Percentiles rank a stretch among this genome's conserved stretches.
These are phyloP conservation scores for Drosophila orena DNA, from an alignment of 1,140 invertebrate species.

Conservation along the genomic window DNA sequence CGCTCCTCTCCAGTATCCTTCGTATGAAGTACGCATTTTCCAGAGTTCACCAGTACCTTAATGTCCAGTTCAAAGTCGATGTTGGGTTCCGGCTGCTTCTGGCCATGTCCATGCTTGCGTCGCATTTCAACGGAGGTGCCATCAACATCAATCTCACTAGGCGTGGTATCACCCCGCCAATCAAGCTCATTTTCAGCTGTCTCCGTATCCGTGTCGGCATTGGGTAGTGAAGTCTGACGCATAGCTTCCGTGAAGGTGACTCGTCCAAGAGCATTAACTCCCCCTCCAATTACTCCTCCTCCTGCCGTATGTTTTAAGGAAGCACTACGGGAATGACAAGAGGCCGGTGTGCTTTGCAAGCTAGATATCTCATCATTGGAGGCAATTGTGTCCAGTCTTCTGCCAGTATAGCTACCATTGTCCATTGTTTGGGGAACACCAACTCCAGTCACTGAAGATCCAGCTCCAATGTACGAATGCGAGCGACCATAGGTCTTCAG, in stretches of 20 bases:
- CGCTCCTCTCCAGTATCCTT: slow-evolving; percentile 93
- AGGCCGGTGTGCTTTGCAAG: slow-evolving; percentile 89
- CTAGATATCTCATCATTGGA: slow-evolving; percentile 86
- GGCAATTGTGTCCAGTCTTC: slow-evolving; percentile 77
- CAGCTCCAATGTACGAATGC: slow-evolving; percentile 75
- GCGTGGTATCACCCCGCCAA: slow-evolving; percentile 85
- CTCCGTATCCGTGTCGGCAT: slow-evolving; percentile 89
- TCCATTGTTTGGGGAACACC: slow-evolving; percentile 54
- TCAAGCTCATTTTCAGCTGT: slow-evolving; percentile 87
- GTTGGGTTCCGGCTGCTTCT: slow-evolving; percentile 92
- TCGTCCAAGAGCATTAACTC: slow-evolving; percentile 44
- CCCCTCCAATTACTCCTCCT: slow-evolving; percentile 10
- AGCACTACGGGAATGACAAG: slow-evolving; percentile 90
- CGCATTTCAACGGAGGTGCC: slow-evolving; percentile 88
- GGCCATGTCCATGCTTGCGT: slow-evolving; percentile 85
- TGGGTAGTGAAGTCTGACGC: slow-evolving; percentile 89
- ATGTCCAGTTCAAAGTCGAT: slow-evolving; percentile 98
- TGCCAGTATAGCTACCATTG: slow-evolving; percentile 62
- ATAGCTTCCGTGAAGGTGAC: slow-evolving; percentile 83
- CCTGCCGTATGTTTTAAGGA: slow-evolving; percentile 87
- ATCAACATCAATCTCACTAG: slow-evolving; percentile 87
- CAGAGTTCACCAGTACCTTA: slow-evolving; percentile 98
- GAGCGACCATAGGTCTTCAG: slow-evolving; percentile 79
- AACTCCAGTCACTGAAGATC: slow-evolving; percentile 21
- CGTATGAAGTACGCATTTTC: slow-evolving; percentile 98